Evolutionary conservation across 2,113 vertebrate species (phyloP), one percentile per base, ranked within the genome.

Genomic region (Erpornis zantholeuca): DNA sequence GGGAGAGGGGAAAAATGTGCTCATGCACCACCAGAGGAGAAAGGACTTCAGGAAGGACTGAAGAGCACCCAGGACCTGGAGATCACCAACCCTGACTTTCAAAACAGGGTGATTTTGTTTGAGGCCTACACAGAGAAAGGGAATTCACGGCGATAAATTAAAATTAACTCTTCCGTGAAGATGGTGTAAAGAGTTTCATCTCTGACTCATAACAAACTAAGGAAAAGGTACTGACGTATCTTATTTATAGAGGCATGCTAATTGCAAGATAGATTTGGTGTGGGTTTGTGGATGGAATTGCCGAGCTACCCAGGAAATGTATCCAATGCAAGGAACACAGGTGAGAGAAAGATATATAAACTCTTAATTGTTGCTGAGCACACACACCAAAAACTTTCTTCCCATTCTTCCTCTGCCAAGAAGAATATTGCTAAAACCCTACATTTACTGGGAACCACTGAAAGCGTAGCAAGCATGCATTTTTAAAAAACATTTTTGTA

Each of bases 241-340:
- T 88, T 92, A 93, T 82, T 92, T 88, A 82, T 70, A 88, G 63
- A 86, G 28, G 16, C 16, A 76, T 22, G 42, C 18, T 36, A 95
- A 95, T 42, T 70, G 71, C 66, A 94, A 59, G 36, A 57, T 50
- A 64, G 27, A 75, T 63, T 84, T 64, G 89, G 57, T 42, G 69
- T 50, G 63, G 31, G 75, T 63, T 94, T 85, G 44, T 61, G 27
- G 82, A 87, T 72, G 36, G 22, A 60, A 75, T 23, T 72, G 66
- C 44, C 0, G 5, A 77, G 23, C 31, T 90, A 44, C 21, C 15
- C 49, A 50, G 49, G 82, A 86, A 94, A 82, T 7, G 2, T 36
- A 88, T 36, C 31, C 4, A 8, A 24, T 35, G 45, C 36, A 86
- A 65, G 31, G 21, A 92, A 69, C 35, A 10, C 38, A 5, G 3